Conservation (phyloP, 2,113 vertebrate species). For the Climacteris rufus region DNA sequence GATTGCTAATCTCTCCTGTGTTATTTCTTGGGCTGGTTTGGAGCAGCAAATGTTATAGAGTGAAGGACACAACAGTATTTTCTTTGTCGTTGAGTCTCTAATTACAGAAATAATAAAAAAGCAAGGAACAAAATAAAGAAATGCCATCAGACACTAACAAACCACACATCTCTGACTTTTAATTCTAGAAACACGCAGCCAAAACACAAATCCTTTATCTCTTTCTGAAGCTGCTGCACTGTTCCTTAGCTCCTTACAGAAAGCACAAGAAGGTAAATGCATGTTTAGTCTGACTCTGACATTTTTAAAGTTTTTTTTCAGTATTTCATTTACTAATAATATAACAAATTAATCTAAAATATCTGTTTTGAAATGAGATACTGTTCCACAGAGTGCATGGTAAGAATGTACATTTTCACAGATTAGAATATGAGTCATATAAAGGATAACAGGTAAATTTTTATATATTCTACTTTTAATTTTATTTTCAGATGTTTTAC, state of each 20-base stretch:
- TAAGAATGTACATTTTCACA: background rate
- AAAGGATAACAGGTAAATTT: background rate
- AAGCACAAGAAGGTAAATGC: slow-evolving; percentile 77
- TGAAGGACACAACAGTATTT: background rate
- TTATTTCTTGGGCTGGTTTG: background rate
- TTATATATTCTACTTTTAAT: background rate
- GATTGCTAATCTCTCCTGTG: background rate
- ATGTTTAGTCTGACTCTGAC: background rate
- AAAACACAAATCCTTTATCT: slow-evolving; percentile 77
- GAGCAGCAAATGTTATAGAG: background rate
- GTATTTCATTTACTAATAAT: background rate
- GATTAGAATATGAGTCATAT: background rate
- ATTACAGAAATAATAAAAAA: background rate
- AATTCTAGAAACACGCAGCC: slow-evolving; percentile 83
- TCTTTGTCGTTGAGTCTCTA: background rate
- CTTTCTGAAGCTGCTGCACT: slow-evolving; percentile 80
- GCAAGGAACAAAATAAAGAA: background rate
- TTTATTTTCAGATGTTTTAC: background rate
- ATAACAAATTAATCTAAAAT: background rate
- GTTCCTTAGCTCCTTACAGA: slow-evolving; percentile 78
- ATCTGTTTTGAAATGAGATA: background rate
- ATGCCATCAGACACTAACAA: background rate
- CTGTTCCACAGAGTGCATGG: background rate
- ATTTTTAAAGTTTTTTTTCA: background rate
- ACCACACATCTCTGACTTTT: background rate